Conservation (phyloP, 2,888 invertebrate genomes). For the Spodoptera exigua region DNA sequence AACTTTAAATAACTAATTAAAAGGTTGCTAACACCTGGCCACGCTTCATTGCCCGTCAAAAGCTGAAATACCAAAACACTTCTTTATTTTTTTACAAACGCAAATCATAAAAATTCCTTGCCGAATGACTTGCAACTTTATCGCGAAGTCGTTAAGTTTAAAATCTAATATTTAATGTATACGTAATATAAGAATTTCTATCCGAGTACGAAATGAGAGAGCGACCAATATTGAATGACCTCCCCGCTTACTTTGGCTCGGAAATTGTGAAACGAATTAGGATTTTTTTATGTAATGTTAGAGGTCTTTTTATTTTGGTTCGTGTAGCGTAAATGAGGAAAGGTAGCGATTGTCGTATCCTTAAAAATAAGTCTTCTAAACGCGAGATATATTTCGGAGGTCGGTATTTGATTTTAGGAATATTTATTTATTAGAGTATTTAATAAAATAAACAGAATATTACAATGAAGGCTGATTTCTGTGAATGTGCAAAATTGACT, state of each 20-base stretch:
- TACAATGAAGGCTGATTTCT: no score
- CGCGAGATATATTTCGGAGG: no score
- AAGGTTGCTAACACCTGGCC: slow-evolving; percentile 61
- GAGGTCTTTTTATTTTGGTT: slow-evolving; percentile 60
- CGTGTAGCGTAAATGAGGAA: slow-evolving; percentile 29
- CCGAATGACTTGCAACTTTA: slow-evolving; percentile 53
- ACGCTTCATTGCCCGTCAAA: slow-evolving; percentile 66
- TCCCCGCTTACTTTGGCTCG: slow-evolving; percentile 18
- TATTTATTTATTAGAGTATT: no score
- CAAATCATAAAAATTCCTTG: slow-evolving; percentile 28
- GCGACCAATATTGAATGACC: slow-evolving; percentile 52
- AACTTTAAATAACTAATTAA: slow-evolving; percentile 34
- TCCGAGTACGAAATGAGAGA: slow-evolving; percentile 44
- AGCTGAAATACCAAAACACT: slow-evolving; percentile 61
- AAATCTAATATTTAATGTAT: slow-evolving; percentile 36
- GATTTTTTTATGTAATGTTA: slow-evolving; percentile 58
- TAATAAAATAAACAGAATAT: no score
- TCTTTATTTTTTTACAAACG: slow-evolving; percentile 59
- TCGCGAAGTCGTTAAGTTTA: slow-evolving; percentile 40
- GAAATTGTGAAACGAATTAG: slow-evolving; percentile 35
- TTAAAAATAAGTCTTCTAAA: no score
- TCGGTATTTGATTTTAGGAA: no score
- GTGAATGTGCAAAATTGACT: no score
- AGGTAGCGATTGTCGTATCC: no score
- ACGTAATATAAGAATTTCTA: slow-evolving; percentile 53